Conservation (phyloP, 2,113 vertebrate genomes). For the Pluvianellus socialis region DNA sequence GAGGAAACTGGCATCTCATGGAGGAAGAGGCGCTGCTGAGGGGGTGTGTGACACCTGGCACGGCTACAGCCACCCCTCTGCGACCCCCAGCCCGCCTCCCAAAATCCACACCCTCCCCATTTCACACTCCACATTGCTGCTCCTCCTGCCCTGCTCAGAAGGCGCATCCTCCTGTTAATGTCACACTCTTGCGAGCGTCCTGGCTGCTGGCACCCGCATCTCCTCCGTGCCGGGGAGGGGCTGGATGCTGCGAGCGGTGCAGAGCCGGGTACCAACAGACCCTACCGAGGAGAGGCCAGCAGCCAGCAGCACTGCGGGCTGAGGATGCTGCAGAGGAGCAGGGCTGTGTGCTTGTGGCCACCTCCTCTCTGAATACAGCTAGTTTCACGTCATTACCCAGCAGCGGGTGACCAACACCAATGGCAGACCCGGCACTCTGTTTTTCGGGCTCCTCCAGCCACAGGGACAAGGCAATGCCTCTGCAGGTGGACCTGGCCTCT, state of each 20-base stretch:
- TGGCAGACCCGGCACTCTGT: fast-evolving
- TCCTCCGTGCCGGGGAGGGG: neutral
- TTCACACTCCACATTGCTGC: neutral
- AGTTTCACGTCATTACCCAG: neutral
- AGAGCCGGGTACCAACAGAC: neutral
- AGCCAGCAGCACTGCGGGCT: neutral
- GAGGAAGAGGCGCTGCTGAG: neutral
- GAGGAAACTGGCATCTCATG: neutral
- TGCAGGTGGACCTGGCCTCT: neutral
- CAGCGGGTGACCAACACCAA: neutral
- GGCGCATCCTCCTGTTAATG: neutral
- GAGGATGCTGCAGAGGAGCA: no score
- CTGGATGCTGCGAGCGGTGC: neutral
- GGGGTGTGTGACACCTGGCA: neutral
- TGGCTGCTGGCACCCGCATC: neutral
- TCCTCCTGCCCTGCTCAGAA: neutral
- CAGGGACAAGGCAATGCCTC: neutral
- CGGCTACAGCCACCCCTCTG: neutral
- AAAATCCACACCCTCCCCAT: neutral
- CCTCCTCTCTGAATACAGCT: neutral
- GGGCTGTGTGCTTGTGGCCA: neutral
- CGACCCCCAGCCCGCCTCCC: fast-evolving
- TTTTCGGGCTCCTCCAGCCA: fast-evolving
- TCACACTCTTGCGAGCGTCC: neutral
- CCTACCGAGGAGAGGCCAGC: neutral